Conservation (phyloP, 2,888 invertebrate genomes). For the Tromatobia lineatoria region DNA sequence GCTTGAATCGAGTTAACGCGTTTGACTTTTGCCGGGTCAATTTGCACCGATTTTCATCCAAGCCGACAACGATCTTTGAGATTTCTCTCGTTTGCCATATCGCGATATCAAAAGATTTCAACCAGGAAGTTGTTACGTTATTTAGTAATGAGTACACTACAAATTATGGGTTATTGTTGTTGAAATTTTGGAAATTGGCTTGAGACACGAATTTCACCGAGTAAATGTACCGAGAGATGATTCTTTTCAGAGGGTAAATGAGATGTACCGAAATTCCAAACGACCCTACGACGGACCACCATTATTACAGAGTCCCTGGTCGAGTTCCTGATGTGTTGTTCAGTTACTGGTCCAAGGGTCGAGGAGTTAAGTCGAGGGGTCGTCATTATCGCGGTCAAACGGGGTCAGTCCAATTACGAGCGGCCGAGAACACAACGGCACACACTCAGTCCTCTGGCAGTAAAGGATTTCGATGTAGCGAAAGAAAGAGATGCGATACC, state of each 20-base stretch:
- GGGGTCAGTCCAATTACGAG: conserved; percentile 82
- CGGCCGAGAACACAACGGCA: conserved; percentile 54
- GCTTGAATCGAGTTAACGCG: conserved; percentile 44
- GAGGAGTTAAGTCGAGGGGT: conserved; percentile 72
- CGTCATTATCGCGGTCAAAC: conserved; percentile 82
- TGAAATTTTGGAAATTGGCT: conserved; percentile 36
- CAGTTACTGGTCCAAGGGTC: conserved; percentile 67
- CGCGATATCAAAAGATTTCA: neutral
- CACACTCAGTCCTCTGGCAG: conserved; percentile 46
- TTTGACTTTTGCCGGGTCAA: conserved; percentile 40
- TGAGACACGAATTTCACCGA: neutral
- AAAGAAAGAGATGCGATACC: conserved; percentile 32
- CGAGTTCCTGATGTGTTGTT: conserved; percentile 62
- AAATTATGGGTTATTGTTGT: conserved; percentile 33
- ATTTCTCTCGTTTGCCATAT: conserved; percentile 16
- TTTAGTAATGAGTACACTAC: conserved; percentile 30
- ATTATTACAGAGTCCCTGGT: conserved; percentile 52
- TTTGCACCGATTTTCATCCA: conserved; percentile 25
- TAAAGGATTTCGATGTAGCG: conserved; percentile 45
- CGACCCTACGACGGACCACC: conserved; percentile 50
- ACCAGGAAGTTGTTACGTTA: conserved; percentile 1
- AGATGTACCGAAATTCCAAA: conserved; percentile 58
- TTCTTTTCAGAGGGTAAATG: conserved; percentile 47
- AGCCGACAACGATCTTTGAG: conserved; percentile 9
- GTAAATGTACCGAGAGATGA: conserved; percentile 29